phyloP scores from a whole-genome alignment of 2,113 vertebrate species.

The Phylloscopus trochiloides region DNA sequence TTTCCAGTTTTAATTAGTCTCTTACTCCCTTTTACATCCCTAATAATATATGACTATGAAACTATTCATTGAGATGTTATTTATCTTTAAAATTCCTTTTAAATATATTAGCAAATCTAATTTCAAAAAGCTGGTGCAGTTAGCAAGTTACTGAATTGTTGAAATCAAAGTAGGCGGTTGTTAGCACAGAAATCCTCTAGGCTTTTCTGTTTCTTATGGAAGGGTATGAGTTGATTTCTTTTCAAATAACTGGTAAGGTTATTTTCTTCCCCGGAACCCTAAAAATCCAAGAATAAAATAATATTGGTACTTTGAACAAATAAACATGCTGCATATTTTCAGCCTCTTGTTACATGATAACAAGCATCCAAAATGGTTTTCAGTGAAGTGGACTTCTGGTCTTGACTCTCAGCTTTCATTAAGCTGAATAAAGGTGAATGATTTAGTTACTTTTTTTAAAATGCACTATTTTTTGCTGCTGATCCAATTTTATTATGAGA shows the following conservation, averaged over 20 bases:
- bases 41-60: not conserved
- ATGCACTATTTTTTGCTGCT: not conserved
- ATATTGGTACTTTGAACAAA: not conserved
- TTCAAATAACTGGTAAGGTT: not conserved
- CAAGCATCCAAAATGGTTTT: not conserved
- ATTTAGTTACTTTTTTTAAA: not conserved
- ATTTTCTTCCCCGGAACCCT: not conserved
- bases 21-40: not conserved
- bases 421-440: not conserved
- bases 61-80: not conserved
- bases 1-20: not conserved
- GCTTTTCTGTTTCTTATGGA: not conserved
- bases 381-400: not conserved
- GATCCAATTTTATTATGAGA: not conserved
- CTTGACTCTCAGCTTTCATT: not conserved
- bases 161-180: not conserved
- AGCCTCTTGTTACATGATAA: not conserved
- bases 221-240: not conserved
- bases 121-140: not conserved
- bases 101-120: not conserved
- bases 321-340: not conserved
- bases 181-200: not conserved
- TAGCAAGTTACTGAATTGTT: not conserved
- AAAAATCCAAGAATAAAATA: not conserved
- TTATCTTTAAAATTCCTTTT: not conserved